These are phyloP conservation scores for Actenoides lindsayi DNA, from an alignment of 2,113 vertebrate genomes.

Conservation along the genomic window DNA sequence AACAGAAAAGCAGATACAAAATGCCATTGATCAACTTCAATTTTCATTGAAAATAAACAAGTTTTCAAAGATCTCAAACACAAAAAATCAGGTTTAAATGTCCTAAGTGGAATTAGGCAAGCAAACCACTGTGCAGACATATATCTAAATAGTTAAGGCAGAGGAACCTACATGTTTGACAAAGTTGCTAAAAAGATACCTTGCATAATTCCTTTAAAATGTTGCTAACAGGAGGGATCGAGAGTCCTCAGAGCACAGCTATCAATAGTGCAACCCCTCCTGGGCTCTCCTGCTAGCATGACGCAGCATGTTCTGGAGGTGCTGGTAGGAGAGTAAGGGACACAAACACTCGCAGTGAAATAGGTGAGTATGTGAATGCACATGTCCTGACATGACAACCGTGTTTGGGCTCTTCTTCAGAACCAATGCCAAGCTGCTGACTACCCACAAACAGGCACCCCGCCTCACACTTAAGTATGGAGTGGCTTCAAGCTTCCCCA, in stretches of 20 bases:
- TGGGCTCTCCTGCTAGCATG: background rate
- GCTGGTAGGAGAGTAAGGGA: too few species aligned
- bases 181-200: background rate
- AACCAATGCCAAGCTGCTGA: background rate
- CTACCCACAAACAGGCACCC: accelerated
- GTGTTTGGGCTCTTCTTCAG: background rate
- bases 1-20: background rate
- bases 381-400: accelerated
- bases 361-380: background rate
- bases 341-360: too few species aligned
- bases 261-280: accelerated
- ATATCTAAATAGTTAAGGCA: background rate
- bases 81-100: background rate
- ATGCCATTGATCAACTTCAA: background rate
- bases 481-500: background rate
- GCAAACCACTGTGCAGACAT: background rate
- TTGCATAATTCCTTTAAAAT: background rate
- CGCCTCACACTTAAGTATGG: accelerated
- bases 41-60: background rate
- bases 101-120: background rate
- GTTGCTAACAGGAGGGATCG: background rate
- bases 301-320: background rate
- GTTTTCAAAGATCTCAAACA: background rate
- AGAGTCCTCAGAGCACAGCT: background rate
- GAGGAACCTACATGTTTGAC: background rate